phyloP scores from a whole-genome alignment of 1,140 invertebrate genomes.

The Matsumurasca onukii region DNA sequence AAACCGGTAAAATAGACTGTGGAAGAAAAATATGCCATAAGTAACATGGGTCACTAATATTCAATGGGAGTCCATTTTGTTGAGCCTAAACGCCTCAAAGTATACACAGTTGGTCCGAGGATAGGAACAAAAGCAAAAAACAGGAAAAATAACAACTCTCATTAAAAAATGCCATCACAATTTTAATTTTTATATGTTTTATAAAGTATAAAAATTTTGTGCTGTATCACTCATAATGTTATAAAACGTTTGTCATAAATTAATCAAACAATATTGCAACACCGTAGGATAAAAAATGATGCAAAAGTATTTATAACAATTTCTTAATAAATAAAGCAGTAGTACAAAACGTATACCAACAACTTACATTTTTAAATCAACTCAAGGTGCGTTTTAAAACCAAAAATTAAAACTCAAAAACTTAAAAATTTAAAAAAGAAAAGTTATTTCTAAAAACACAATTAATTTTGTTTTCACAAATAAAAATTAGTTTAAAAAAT shows the following conservation, averaged over 20 bases:
- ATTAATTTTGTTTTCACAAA: too few species aligned
- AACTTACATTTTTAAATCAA: too few species aligned
- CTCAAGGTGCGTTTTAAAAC: background rate
- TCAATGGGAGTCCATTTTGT: too few species aligned
- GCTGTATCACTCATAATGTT: slow-evolving; percentile 28
- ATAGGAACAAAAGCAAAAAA: background rate
- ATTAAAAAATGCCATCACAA: slow-evolving; percentile 30
- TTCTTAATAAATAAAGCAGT: slow-evolving; percentile 8
- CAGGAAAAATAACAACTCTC: too few species aligned
- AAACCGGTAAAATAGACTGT: too few species aligned
- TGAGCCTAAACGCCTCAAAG: too few species aligned
- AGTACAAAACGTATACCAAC: background rate
- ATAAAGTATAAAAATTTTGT: slow-evolving; percentile 32
- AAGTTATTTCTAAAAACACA: background rate
- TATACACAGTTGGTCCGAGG: too few species aligned
- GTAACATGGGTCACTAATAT: too few species aligned
- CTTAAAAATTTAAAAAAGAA: background rate
- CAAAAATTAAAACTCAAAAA: background rate
- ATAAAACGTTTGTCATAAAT: slow-evolving; percentile 20
- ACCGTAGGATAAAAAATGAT: background rate
- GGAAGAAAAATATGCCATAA: too few species aligned
- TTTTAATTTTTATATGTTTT: slow-evolving; percentile 22
- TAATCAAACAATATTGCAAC: slow-evolving; percentile 11
- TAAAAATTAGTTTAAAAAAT: background rate
- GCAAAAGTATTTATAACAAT: background rate